Percentiles rank a stretch among this genome's conserved stretches.
These are phyloP conservation scores for Oryctolagus cuniculus DNA, from an alignment of 2,113 vertebrate species.

Conservation along the genomic window DNA sequence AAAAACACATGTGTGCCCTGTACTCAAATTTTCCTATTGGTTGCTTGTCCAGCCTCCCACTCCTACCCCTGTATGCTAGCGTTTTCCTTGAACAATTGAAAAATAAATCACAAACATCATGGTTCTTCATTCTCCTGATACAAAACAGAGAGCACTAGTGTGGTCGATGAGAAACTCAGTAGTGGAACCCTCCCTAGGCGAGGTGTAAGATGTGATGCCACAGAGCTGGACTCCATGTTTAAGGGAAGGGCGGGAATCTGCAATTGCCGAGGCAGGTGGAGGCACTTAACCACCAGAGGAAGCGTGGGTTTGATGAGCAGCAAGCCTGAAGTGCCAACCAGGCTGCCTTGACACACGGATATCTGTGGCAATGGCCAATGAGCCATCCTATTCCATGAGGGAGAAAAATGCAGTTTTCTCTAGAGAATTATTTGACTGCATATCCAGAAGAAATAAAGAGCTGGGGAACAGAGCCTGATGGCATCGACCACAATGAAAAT, in stretches of 20 bases:
- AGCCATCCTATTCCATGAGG: not conserved
- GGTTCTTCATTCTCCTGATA: not conserved
- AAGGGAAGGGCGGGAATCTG: not conserved
- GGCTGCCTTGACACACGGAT: not conserved
- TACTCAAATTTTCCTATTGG: not conserved
- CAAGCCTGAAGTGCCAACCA: not conserved
- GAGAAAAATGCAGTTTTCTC: not conserved
- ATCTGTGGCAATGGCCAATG: not conserved
- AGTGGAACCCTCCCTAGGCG: not conserved
- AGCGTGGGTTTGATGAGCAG: too few relatives aligned
- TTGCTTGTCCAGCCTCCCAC: not conserved
- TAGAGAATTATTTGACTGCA: not conserved
- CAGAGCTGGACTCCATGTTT: not conserved
- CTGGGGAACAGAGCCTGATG: not conserved
- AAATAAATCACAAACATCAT: not conserved
- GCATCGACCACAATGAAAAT: not conserved
- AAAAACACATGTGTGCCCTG: accelerated
- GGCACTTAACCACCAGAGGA: not conserved
- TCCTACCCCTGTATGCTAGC: not conserved
- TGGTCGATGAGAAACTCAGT: not conserved
- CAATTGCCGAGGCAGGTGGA: not conserved
- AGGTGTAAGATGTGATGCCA: not conserved
- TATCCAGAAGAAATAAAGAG: not conserved
- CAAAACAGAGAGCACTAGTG: not conserved
- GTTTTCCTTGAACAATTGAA: not conserved